Base-by-base conservation (phyloP, 2,113 vertebrate species). In the Hydrolagus affinis region DNA sequence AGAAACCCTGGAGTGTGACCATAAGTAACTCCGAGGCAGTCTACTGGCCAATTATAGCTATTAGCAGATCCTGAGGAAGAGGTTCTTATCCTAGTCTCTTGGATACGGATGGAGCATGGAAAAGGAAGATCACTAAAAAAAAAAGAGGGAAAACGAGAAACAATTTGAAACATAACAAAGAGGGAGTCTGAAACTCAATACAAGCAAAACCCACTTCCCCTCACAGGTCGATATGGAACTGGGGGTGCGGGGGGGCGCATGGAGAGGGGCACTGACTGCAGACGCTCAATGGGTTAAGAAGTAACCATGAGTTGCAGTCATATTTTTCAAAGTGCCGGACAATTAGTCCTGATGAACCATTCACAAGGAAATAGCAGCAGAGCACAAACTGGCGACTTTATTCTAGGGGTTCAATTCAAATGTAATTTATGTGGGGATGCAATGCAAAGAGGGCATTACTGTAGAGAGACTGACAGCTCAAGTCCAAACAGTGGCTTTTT, bases 311-410 rank as follows among this genome's bases (percentile, higher is more conserved):
- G 44, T 44, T 44, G n/a, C n/a, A n/a, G n/a, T n/a, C n/a, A n/a
- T n/a, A n/a, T n/a, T 19, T 25, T 25, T 28, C 23, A 60, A 32
- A 68, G 15, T 32, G n/a, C 8, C 66, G 30, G 78, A 66, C 78
- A 66, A 80, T 28, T 80, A 19, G 25, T 62, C 23, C 73, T 77
- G 8, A 23, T 80, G 23, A 12, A 17, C 11, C 28, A 60, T 78
- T 23, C 76, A 62, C 28, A 78, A 62, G 2, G 14, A 80, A 80
- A 80, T 28, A 11, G 9, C 15, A 83, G 15, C 30, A 3, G 32
- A 66, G 32, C 32, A 32, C 60, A 68, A 60, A 83, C 62, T 80
- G 77, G 77, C 12, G 64, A 64, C 12, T 64, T 83, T 30, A 83
- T 17, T 19, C 25, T 28, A 0, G 44, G 73, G 32, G 25, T 66